Conservation (phyloP, 2,888 invertebrate genomes). For the Phlogophora meticulosa region DNA sequence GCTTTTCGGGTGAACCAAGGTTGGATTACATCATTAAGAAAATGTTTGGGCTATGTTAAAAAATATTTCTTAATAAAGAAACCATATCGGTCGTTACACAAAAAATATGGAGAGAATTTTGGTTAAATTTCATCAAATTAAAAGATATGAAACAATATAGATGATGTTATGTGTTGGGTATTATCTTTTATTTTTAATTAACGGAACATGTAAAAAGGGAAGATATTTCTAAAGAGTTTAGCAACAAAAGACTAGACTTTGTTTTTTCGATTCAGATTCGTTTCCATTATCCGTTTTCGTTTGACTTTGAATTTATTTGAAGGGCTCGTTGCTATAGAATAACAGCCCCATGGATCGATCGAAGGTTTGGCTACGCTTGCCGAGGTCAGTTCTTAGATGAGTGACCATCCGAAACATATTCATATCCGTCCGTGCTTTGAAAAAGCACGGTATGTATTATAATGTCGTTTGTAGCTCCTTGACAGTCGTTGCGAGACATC, state of each 20-base stretch:
- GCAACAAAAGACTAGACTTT: slow-evolving; percentile 1
- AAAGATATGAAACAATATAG: slow-evolving; percentile 43
- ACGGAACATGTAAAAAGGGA: background rate
- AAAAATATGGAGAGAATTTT: slow-evolving; percentile 51
- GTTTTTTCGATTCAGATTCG: no score
- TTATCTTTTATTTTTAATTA: slow-evolving; percentile 34
- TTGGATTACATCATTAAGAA: slow-evolving; percentile 65
- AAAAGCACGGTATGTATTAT: no score
- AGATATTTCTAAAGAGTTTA: background rate
- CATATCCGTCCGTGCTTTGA: no score
- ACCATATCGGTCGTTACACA: slow-evolving; percentile 48
- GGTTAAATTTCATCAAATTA: slow-evolving; percentile 33
- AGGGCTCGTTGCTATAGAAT: no score
- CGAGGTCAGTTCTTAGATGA: no score
- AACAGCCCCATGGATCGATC: no score
- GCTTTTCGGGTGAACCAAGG: slow-evolving; percentile 53
- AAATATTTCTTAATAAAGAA: slow-evolving; percentile 56
- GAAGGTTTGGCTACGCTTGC: no score
- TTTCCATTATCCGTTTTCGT: no score
- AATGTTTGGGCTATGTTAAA: slow-evolving; percentile 55
- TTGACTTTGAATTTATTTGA: no score
- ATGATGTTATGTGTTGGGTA: slow-evolving; percentile 10
- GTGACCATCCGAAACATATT: no score
- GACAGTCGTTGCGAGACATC: no score
- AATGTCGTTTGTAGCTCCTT: no score